Conservation (phyloP, 2,113 vertebrate genomes). For the Bufo gargarizans region DNA sequence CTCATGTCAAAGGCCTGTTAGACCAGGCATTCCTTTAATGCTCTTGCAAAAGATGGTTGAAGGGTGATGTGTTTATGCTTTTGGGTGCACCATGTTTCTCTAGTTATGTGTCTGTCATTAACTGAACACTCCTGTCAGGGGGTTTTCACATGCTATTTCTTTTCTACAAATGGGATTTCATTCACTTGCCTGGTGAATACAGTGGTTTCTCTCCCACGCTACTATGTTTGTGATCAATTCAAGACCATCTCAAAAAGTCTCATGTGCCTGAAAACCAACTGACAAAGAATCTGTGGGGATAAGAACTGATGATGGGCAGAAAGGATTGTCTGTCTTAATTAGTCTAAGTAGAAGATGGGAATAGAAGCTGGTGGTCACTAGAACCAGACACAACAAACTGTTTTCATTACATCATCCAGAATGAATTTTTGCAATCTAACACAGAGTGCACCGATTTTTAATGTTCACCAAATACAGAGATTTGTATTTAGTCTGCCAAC, state of each 20-base stretch:
- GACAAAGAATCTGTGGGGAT: constrained; percentile 48
- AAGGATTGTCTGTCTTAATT: constrained; percentile 53
- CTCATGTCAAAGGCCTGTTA: not conserved
- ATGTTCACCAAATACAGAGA: not conserved
- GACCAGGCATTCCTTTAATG: not conserved
- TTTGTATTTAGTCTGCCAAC: not conserved
- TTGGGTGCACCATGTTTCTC: not conserved
- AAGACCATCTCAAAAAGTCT: constrained; percentile 48
- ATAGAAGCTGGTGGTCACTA: constrained; percentile 31
- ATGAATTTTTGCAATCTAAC: not conserved
- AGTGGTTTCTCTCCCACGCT: constrained; percentile 56
- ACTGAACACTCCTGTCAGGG: constrained; percentile 15
- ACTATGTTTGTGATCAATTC: constrained; percentile 57
- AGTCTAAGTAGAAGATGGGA: constrained; percentile 38
- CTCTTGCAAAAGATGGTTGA: not conserved
- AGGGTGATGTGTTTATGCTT: not conserved
- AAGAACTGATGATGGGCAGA: constrained; percentile 48
- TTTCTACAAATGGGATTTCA: constrained; percentile 39
- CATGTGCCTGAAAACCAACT: constrained; percentile 55
- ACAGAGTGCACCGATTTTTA: not conserved
- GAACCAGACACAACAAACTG: constrained; percentile 25
- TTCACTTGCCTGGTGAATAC: constrained; percentile 36
- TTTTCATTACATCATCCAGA: constrained; percentile 21
- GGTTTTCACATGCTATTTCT: constrained; percentile 46
- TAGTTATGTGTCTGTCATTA: not conserved